These are phyloP conservation scores for Macrotrachela quadricornifera DNA, from an alignment of 1,140 invertebrate species.

Conservation along the genomic window DNA sequence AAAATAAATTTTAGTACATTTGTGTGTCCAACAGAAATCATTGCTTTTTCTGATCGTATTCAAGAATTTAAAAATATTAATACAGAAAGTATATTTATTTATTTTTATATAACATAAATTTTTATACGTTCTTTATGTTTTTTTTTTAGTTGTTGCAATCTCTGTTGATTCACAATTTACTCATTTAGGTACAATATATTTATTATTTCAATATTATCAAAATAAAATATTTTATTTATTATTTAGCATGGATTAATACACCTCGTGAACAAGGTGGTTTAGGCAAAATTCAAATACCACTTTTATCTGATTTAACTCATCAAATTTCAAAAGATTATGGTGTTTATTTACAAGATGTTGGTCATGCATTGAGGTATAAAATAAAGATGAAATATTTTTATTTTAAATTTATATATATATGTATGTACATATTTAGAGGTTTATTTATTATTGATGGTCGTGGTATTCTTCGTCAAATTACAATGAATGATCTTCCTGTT, in stretches of 20 bases:
- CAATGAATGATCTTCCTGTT: conserved; percentile 50
- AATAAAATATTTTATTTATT: background rate
- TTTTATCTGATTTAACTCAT: conserved; percentile 71
- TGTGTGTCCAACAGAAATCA: conserved; percentile 84
- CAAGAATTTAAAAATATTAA: conserved; percentile 67
- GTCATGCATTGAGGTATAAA: conserved; percentile 24
- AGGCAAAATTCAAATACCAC: conserved; percentile 62
- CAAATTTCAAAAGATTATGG: conserved; percentile 74
- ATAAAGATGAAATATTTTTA: conserved; percentile 45
- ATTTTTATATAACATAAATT: too few species aligned
- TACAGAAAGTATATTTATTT: conserved; percentile 36
- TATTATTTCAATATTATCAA: background rate
- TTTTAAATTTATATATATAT: too few species aligned
- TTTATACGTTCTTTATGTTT: conserved; percentile 10
- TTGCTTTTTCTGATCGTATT: conserved; percentile 73
- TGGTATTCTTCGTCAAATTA: conserved; percentile 42
- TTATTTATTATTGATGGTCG: conserved; percentile 47
- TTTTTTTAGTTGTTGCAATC: conserved; percentile 66
- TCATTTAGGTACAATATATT: conserved; percentile 60
- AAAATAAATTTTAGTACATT: conserved; percentile 49
- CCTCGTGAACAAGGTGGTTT: conserved; percentile 68
- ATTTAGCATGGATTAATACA: conserved; percentile 46
- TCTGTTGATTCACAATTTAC: conserved; percentile 87
- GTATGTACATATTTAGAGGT: conserved; percentile 39
- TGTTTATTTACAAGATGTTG: conserved; percentile 26